Base-by-base conservation (phyloP, 2,797 vertebrate genomes). In the Protonibea diacanthus region DNA sequence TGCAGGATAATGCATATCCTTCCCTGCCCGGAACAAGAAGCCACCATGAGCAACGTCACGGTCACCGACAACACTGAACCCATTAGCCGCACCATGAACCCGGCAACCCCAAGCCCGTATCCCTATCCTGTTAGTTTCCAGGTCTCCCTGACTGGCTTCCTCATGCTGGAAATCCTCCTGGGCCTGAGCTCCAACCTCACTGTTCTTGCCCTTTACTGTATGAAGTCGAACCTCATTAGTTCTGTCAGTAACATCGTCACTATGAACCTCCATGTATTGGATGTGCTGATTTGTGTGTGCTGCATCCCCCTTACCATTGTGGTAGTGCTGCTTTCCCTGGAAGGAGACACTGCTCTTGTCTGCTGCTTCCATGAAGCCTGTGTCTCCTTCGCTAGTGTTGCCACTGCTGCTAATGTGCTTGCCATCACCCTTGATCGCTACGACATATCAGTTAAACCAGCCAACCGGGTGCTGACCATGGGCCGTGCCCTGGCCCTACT, bases 221-320 rank as follows among this genome's bases (percentile, higher is more conserved):
- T 97, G 96, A 99, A 99, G 96, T 99, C 98, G 82, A 99, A 99
- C 95, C 96, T 99, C 92, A 98, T 99, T 92, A 98, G 97, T 88
- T 99, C 98, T 33, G 98, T 99, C 95, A 99, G 98, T 95, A 99
- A 99, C 95, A 98, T 99, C 38, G 97, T 99, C 92, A 99, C 98
- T 62, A 98, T 99, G 97, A 99, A 99, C 94, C 96, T 99, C 89
- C 98, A 99, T 73, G 97, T 99, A 86, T 93, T 99, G 88, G 98
- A 99, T 87, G 97, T 98, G 88, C 95, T 99, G 80, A 96, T 99
- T 78, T 99, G 98, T 90, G 94, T 99, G 93, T 97, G 97, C 90
- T 99, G 98, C 92, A 97, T 99, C 92, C 98, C 98, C 57, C 95
- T 99, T 87, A 99, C 98, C 74, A 97, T 98, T 78, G 97, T 97